These are phyloP conservation scores for Tenthredo distinguenda DNA, from an alignment of 2,888 invertebrate genomes.

Conservation along the genomic window DNA sequence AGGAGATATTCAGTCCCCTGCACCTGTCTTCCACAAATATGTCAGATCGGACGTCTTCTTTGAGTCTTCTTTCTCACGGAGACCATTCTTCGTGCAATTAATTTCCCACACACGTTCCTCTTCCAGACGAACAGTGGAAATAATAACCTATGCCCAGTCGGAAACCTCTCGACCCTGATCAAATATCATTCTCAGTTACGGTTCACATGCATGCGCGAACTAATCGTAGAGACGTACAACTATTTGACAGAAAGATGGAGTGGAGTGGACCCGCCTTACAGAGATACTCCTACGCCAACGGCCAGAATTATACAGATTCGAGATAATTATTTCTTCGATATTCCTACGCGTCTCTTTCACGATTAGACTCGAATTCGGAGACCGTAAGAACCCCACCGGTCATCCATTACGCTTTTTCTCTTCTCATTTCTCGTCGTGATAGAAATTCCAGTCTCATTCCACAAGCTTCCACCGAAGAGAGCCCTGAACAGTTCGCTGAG, in stretches of 20 bases:
- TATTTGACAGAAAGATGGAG: slow-evolving; percentile 14
- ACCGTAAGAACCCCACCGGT: neutral
- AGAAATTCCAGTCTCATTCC: too few relatives aligned
- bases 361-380: neutral
- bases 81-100: slow-evolving; percentile 15
- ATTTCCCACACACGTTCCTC: neutral
- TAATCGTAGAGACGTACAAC: slow-evolving; percentile 30
- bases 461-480: too few relatives aligned
- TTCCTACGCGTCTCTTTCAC: neutral
- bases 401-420: neutral
- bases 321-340: neutral
- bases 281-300: neutral
- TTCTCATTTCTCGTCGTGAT: neutral
- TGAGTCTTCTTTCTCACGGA: slow-evolving; percentile 32
- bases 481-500: too few relatives aligned
- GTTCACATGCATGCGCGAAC: slow-evolving; percentile 2
- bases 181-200: neutral
- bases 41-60: slow-evolving; percentile 41
- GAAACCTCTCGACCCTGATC: slow-evolving; percentile 15
- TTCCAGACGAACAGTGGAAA: neutral
- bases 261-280: neutral
- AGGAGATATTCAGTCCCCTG: neutral
- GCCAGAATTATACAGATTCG: neutral
- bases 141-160: neutral
- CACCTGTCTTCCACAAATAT: slow-evolving; percentile 41